A percentile compares a stretch with the other conserved stretches of the same genome.
Evolutionary conservation across 2,888 invertebrate genomes (phyloP).

Genomic region (Anthrax anthrax): DNA sequence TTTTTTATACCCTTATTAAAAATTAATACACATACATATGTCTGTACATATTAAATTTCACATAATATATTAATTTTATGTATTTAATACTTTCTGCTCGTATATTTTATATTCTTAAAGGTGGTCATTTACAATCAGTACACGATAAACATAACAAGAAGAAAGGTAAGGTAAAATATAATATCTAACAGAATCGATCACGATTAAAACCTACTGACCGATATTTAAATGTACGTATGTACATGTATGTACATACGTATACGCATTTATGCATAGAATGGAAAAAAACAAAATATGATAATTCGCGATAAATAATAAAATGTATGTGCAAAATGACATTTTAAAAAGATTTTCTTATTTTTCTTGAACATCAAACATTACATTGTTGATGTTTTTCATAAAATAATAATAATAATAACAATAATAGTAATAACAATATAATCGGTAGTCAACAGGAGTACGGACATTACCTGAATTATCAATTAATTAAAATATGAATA

Average conservation of each 20-base stretch:
- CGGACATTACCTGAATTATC: background rate
- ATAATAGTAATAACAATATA: background rate
- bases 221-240: background rate
- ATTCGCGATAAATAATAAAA: background rate
- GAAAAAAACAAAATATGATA: background rate
- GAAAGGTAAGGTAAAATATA: background rate
- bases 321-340: background rate
- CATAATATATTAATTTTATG: too few relatives aligned
- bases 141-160: conserved; percentile 1
- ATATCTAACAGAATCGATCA: background rate
- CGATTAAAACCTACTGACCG: background rate
- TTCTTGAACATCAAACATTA: too few relatives aligned
- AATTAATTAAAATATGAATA: background rate
- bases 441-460: background rate
- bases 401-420: too few relatives aligned
- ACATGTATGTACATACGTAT: too few relatives aligned
- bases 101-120: background rate
- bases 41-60: background rate
- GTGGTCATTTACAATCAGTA: conserved; percentile 5
- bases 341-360: background rate
- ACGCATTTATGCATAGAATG: too few relatives aligned
- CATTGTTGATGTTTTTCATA: too few relatives aligned
- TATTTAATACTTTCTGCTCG: too few relatives aligned
- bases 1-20: too few relatives aligned
- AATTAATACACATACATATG: background rate